These are phyloP conservation scores for Toxotes jaculatrix DNA, from an alignment of 2,113 vertebrate species.

Conservation along the genomic window DNA sequence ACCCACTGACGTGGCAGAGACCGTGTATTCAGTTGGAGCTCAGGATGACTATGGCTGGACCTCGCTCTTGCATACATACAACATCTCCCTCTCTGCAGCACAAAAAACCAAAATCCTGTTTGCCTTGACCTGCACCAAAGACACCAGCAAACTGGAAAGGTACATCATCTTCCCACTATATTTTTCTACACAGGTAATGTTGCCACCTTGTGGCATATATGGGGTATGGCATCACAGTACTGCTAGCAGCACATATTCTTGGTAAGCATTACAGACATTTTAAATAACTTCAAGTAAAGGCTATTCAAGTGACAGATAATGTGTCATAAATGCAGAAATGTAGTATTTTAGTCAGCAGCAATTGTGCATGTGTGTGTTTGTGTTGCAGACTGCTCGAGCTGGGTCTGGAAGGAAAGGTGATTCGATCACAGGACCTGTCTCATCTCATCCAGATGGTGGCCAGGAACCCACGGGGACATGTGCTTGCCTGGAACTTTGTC, in stretches of 20 bases:
- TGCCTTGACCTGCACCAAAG: conserved; percentile 79
- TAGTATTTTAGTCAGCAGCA: neutral
- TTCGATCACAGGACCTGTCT: conserved; percentile 81
- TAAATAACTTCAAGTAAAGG: neutral
- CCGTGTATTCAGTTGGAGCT: conserved; percentile 83
- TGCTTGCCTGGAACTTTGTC: conserved; percentile 84
- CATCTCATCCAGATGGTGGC: conserved; percentile 78
- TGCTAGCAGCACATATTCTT: neutral
- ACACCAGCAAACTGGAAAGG: conserved; percentile 79
- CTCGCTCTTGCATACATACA: conserved; percentile 79
- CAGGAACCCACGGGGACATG: conserved; percentile 79
- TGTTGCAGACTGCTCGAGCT: conserved; percentile 79
- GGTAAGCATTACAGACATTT: neutral
- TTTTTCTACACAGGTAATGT: conserved; percentile 27
- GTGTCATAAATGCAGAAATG: neutral
- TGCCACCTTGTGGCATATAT: conserved; percentile 60
- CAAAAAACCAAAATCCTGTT: conserved; percentile 82
- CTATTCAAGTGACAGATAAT: neutral
- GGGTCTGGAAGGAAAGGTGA: conserved; percentile 82
- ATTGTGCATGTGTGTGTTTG: conserved; percentile 32
- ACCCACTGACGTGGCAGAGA: conserved; percentile 82
- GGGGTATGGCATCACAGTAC: neutral
- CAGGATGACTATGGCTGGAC: conserved; percentile 80
- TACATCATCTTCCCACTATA: conserved; percentile 12
- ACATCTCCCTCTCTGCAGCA: conserved; percentile 77